Base-by-base conservation (phyloP, 2,113 vertebrate species). In the Lutjanus erythropterus region DNA sequence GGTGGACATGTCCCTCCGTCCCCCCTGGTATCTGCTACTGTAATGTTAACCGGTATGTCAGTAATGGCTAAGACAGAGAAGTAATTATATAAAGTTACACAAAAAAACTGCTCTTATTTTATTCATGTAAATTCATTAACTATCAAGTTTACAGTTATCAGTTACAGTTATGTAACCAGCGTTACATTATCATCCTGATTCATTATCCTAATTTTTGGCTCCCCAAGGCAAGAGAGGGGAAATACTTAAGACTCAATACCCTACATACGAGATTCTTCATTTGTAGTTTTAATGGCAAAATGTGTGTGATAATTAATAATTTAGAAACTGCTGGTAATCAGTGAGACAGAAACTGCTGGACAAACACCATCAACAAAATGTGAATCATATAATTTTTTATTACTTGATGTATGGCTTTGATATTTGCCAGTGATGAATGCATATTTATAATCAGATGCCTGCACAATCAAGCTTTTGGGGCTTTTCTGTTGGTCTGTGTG, bases 371-470 rank as follows among this genome's bases (percentile, higher is more conserved):
- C 69, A 60, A 75, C 65, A 79, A 71, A 75, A 72, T 56, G 78
- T 79, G 75, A 52, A 77, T 76, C 39, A 11, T 83, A 47, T 71
- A 83, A 4, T 31, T 66, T 75, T 76, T 74, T 61, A 56, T 79
- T 60, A 33, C 44, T 67, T 91, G 89, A 92, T 84, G 56, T 55
- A 89, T 69, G n/a, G 70, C 72, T 81, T 78, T 88, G 88, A 84
- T 89, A 91, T 91, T 91, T 89, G 27, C 71, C 75, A 76, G 77
- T 82, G 75, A 91, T 86, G 56, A 89, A 88, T 87, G 74, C 1
- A 18, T 59, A 44, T 86, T 84, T 71, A 67, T 81, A 77, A 82
- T 88, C 52, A 68, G 27, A 75, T 83, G 23, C 47, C 29, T n/a
- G 29, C 46, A 87, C 61, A 86, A 79, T 83, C 50, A 67, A 52